A percentile compares a stretch with the other conserved stretches of the same genome.
phyloP scores from a whole-genome alignment of 2,888 invertebrate species.

The Epirrhoe tristata region DNA sequence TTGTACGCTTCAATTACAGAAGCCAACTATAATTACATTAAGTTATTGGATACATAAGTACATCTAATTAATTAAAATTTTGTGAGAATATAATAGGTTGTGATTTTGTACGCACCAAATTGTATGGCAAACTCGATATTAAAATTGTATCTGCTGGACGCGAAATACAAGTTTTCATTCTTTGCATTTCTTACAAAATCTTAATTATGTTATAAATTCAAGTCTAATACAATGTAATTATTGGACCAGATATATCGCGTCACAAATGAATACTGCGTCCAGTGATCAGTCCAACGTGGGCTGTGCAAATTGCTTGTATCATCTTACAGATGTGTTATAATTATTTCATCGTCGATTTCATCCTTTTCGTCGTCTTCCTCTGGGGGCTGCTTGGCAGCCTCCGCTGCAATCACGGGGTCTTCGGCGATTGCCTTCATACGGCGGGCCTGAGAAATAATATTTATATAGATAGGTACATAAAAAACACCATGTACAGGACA shows the following conservation, averaged over 20 bases:
- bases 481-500: neutral
- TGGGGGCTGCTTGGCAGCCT: conserved; percentile 88
- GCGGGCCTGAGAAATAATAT: conserved; percentile 74
- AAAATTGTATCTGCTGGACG: conserved; percentile 6
- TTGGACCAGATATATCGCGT: neutral
- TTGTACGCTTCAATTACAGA: conserved; percentile 47
- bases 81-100: conserved; percentile 36
- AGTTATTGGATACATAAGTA: conserved; percentile 69
- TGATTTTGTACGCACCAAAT: conserved; percentile 49
- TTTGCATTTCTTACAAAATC: neutral
- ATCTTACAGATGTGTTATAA: conserved; percentile 92
- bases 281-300: conserved; percentile 26
- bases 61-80: conserved; percentile 63
- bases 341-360: conserved; percentile 95
- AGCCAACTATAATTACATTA: conserved; percentile 51
- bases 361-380: conserved; percentile 95
- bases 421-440: conserved; percentile 91
- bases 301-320: conserved; percentile 32
- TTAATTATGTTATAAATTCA: neutral
- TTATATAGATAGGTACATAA: neutral
- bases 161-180: neutral
- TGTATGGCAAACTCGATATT: conserved; percentile 46
- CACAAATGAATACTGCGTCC: neutral
- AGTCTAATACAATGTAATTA: neutral
- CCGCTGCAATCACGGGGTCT: conserved; percentile 86